Evolutionary conservation across 2,888 invertebrate species (phyloP).

Genomic region (Beris chalybata): DNA sequence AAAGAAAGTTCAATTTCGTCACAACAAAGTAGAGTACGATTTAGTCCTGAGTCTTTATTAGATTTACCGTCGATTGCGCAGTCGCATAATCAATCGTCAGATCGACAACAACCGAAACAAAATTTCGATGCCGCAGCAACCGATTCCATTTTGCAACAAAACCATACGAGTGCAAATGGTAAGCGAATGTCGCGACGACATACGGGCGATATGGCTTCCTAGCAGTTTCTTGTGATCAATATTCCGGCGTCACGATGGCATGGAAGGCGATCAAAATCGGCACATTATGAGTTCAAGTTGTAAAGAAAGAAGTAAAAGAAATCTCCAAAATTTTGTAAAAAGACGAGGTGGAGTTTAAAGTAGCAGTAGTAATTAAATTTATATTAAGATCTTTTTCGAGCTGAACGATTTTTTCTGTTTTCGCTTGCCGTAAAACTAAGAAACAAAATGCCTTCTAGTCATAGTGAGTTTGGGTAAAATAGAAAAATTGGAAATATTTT

Average conservation of each 20-base stretch:
- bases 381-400: too few species aligned
- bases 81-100: neutral
- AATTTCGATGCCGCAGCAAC: neutral
- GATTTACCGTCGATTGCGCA: neutral
- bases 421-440: too few species aligned
- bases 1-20: slow-evolving; percentile 70
- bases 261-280: slow-evolving; percentile 54
- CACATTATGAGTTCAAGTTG: slow-evolving; percentile 54
- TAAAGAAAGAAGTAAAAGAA: slow-evolving; percentile 41
- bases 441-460: too few species aligned
- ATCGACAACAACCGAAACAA: slow-evolving; percentile 13
- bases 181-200: slow-evolving; percentile 47
- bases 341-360: too few species aligned
- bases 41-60: slow-evolving; percentile 67
- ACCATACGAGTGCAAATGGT: slow-evolving; percentile 19
- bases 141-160: slow-evolving; percentile 22
- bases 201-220: slow-evolving; percentile 50
- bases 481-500: too few species aligned
- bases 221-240: slow-evolving; percentile 49
- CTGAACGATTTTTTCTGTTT: too few species aligned
- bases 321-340: too few species aligned
- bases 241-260: slow-evolving; percentile 50
- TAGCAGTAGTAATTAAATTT: too few species aligned
- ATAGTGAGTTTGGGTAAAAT: too few species aligned
- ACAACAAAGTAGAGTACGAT: slow-evolving; percentile 72